Evolutionary conservation across 2,888 invertebrate species (phyloP), one percentile per base, ranked within the genome.

Genomic region (Hetaerina titia): DNA sequence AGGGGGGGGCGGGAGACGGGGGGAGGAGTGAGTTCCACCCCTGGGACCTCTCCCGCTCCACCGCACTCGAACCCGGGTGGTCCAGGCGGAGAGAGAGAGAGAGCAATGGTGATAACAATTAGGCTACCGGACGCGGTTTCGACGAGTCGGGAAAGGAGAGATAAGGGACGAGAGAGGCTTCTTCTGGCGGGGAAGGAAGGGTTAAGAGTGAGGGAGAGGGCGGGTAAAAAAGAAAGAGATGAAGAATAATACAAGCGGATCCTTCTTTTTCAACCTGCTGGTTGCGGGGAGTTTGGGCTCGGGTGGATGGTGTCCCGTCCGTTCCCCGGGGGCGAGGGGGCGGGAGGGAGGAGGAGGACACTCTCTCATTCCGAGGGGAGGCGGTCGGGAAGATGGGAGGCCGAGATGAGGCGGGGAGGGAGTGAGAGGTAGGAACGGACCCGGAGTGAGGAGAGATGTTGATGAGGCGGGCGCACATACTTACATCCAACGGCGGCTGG

Each of bases 41-140:
- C 19, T 56, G 22, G 45, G 19, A 2, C n/a, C 57, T 56, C 56
- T 11, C 64, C n/a, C 25, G 9, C 74, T 74, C 74, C 74, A 7
- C 25, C 2, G n/a, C 15, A 8, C 22, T 92, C 92, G 92, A 92
- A 92, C 92, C 92, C 92, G 92, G 92, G 92, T 92, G 92, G 92
- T 92, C 92, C 92, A n/a, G n/a, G 6, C 22, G 45, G 63, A 92
- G 92, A 92, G 45, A 45, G 63, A 92, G 92, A 92, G 45, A 45
- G 92, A 69, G 60, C 45, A 56, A 22, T 69, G 92, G 92, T 92
- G 92, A 92, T 92, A 92, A 92, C 92, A 92, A 92, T 92, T 92
- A 92, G 92, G 92, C 92, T 92, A 92, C 92, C 92, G 92, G 69
- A 92, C 92, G 69, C 92, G 92, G 92, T 13, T 45, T 45, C 45